Evolutionary conservation across 2,888 invertebrate genomes (phyloP).

Genomic region (Lysandra coridon): DNA sequence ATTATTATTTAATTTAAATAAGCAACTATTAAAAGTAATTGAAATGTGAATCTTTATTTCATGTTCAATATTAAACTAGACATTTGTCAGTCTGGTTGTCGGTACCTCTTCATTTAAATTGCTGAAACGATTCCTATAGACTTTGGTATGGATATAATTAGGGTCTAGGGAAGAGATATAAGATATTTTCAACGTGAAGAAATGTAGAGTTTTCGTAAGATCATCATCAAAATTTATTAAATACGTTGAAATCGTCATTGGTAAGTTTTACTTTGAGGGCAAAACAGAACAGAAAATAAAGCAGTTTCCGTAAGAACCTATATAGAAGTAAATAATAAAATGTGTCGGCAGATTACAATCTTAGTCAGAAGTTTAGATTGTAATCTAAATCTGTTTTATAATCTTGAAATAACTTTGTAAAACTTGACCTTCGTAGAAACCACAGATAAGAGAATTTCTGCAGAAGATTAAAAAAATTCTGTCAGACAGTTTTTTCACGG

Average conservation of each 20-base stretch:
- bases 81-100: too few species aligned
- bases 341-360: background rate
- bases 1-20: background rate
- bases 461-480: background rate
- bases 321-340: background rate
- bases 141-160: too few species aligned
- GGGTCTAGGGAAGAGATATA: too few species aligned
- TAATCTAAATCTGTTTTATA: conserved; percentile 8
- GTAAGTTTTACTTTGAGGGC: background rate
- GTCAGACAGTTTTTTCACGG: background rate
- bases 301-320: background rate
- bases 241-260: too few species aligned
- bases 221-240: too few species aligned
- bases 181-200: too few species aligned
- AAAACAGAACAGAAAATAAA: too few species aligned
- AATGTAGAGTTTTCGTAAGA: too few species aligned
- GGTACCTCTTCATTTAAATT: too few species aligned
- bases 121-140: too few species aligned
- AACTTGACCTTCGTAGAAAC: conserved; percentile 1
- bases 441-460: background rate
- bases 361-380: conserved; percentile 1
- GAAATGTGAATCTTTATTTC: too few species aligned
- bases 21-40: background rate
- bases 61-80: too few species aligned
- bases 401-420: background rate